Base-by-base conservation (phyloP, 1,140 invertebrate species). In the Gonatopus flavifemur region DNA sequence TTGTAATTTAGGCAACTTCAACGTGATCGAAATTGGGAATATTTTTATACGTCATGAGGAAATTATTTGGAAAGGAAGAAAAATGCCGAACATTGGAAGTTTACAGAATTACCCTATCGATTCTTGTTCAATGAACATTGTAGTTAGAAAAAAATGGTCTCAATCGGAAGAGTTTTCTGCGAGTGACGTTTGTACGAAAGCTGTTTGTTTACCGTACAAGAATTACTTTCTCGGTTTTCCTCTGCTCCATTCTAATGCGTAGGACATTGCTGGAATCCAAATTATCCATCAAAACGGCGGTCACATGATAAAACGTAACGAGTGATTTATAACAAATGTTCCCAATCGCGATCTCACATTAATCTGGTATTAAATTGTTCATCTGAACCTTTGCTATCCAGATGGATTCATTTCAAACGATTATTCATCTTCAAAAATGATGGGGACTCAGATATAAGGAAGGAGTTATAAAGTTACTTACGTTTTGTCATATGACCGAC, bases 61-160 rank as follows among this genome's bases (percentile, higher is more conserved):
- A 38, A 20, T 25, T 12, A 1, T 42, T 16, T 36, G 42, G n/a
- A 12, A 7, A 20, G 39, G 40, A 50, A 1, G 28, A 43, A 30
- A 21, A 33, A 28, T 50, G 21, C n/a, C 30, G 12, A 43, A 50
- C 38, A 12, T 20, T 28, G 6, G 3, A n/a, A 19, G 16, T 1
- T 24, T 50, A 12, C 30, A 21, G 9, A 36, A 50, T 39, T 50
- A 50, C 21, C 48, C 48, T 18, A 36, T 43, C 22, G 19, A 37
- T 38, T 50, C 48, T 6, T 7, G 10, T 20, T 7, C 16, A 24
- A 28, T 35, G 1, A 35, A 50, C 37, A 36, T 42, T 16, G 19
- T 22, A n/a, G 16, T 36, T 16, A 40, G 48, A 43, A 50, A 50
- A 28, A 15, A 42, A 22, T 50, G 48, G 40, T 50, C 48, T 36